Base-by-base conservation (phyloP, 2,797 vertebrate genomes). In the Trematocara caparti region DNA sequence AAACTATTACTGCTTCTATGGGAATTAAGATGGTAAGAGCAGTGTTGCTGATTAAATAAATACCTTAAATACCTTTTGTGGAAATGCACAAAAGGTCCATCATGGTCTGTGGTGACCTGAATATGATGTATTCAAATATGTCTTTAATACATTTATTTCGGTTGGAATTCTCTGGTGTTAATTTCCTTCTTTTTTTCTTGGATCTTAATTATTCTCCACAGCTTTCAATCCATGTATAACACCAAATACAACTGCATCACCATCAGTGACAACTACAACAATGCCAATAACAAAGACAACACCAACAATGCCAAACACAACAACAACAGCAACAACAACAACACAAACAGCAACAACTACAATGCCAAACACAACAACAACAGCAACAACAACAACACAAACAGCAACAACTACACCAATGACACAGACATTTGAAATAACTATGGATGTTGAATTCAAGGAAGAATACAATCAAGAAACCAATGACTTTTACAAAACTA, bases 291-390 rank as follows among this genome's bases (percentile, higher is more conserved):
- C 6, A 50, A 2, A 6, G 1, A 13, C 21, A 21, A 50, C 49
- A 50, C 11, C 49, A 50, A 49, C 5, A 19, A 6, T 11, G n/a
- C 5, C 48, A 53, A 15, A 21, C 49, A 27, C 6, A 53, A 53
- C 21, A 4, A 4, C 21, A 11, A 11, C 36, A 0, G 2, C 27
- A 27, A 27, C 47, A 10, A 19, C 47, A 11, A 1, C 48, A 0
- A 50, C 49, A 4, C 24, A 24, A 24, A 1, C 21, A 1, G 8
- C 51, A 53, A 53, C 51, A 30, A 53, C 51, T 1, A 30, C 51
- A 11, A 38, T 11, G 36, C 2, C 36, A 24, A 24, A 24, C 24
- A 27, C 27, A 27, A 27, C 47, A 10, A 19, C 47, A 10, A 1
- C 48, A 0, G 2, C 27, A 27, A 27, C 47, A 10, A 19, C 47